Conservation (phyloP, 2,113 vertebrate genomes). For the Leptocoma aspasia region DNA sequence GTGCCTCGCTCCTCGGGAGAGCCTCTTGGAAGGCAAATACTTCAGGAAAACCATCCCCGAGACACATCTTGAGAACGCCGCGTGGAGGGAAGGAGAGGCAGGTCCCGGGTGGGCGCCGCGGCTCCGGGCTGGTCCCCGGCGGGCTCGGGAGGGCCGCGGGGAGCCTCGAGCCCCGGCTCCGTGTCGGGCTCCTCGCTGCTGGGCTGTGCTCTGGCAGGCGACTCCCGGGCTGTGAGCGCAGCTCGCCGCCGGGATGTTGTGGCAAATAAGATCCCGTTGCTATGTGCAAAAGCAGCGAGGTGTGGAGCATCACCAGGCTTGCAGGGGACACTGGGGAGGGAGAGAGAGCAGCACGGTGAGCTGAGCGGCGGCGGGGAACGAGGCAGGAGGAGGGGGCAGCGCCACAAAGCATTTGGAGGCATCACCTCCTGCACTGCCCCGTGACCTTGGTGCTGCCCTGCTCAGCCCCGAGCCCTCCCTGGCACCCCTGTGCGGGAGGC, state of each 20-base stretch:
- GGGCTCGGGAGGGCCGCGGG: not conserved
- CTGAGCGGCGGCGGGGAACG: not conserved
- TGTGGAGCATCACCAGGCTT: slow-evolving; percentile 93
- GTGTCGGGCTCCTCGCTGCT: slow-evolving; percentile 45
- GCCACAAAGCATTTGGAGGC: not conserved
- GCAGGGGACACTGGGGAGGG: slow-evolving; percentile 89
- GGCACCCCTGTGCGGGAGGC: not conserved
- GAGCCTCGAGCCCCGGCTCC: not conserved
- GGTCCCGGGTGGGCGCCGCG: not conserved
- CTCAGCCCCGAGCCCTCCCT: not conserved
- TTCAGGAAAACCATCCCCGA: not conserved
- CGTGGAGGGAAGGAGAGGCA: slow-evolving; percentile 34
- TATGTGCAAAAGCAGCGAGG: slow-evolving; percentile 75
- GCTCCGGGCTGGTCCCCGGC: not conserved
- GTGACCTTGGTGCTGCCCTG: not conserved
- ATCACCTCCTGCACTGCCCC: not conserved
- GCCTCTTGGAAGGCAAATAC: slow-evolving; percentile 30
- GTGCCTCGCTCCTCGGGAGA: not conserved
- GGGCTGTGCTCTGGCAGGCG: slow-evolving; percentile 23
- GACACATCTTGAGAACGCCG: slow-evolving; percentile 65
- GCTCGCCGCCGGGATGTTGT: slow-evolving; percentile 68
- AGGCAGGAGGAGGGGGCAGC: not conserved
- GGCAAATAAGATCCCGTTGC: slow-evolving; percentile 82
- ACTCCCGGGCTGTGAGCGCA: not conserved
- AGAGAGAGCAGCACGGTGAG: not conserved